Evolutionary conservation across 2,888 invertebrate species (phyloP).

Genomic region (Xestia sexstrigata): DNA sequence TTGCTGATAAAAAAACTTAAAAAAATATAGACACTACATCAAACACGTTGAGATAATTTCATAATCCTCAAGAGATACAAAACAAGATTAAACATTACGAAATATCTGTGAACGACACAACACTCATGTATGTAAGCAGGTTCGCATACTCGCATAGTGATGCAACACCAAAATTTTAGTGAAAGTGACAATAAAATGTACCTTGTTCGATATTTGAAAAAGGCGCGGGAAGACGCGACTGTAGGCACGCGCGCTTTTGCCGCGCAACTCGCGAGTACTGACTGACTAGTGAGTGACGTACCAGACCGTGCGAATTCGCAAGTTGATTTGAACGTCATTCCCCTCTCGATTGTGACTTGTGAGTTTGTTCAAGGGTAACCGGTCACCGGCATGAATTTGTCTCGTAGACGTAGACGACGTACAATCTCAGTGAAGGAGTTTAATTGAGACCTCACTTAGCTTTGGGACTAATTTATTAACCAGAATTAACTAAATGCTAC

Average conservation of each 20-base stretch:
- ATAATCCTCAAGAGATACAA: constrained; percentile 38
- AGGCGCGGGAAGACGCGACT: constrained; percentile 47
- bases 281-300: constrained; percentile 57
- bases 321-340: constrained; percentile 51
- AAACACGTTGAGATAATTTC: constrained; percentile 38
- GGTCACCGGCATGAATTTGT: constrained; percentile 10
- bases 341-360: constrained; percentile 52
- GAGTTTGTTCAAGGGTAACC: constrained; percentile 58
- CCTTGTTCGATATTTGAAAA: constrained; percentile 59
- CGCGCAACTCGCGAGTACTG: constrained; percentile 61
- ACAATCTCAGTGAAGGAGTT: constrained; percentile 9
- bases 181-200: constrained; percentile 64
- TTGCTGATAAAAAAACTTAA: not conserved
- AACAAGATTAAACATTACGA: constrained; percentile 58
- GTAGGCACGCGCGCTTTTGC: constrained; percentile 48
- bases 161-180: constrained; percentile 56
- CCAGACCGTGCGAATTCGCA: constrained; percentile 26
- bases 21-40: constrained; percentile 4
- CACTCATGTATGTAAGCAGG: constrained; percentile 36
- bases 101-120: constrained; percentile 35
- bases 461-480: constrained; percentile 4
- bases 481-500: not conserved
- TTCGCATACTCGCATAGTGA: constrained; percentile 42
- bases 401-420: not conserved
- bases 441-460: constrained; percentile 15